A percentile compares a stretch with the other conserved stretches of the same genome.
Evolutionary conservation across 2,113 vertebrate species (phyloP).

Genomic region (Anhinga anhinga): DNA sequence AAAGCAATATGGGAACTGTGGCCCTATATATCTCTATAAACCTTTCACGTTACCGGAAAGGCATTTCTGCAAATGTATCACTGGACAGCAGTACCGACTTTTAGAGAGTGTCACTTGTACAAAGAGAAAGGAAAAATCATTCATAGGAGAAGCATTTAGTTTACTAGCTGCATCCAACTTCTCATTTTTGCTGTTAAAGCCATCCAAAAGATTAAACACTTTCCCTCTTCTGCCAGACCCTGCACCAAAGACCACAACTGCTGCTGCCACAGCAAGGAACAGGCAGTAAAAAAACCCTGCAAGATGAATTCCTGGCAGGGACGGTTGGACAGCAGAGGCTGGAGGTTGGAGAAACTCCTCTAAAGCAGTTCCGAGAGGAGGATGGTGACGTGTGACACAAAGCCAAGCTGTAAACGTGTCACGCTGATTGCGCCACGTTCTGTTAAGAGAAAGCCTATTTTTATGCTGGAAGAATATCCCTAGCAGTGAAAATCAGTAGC

Average conservation of each 20-base stretch:
- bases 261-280: background rate
- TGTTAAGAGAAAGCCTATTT: background rate
- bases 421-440: background rate
- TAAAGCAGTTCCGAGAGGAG: background rate
- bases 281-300: background rate
- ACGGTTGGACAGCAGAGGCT: fast-evolving
- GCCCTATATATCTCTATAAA: background rate
- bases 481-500: background rate
- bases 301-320: background rate
- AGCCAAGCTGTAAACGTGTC: fast-evolving
- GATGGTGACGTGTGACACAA: background rate
- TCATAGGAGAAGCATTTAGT: background rate
- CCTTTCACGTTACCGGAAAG: background rate
- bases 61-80: fast-evolving
- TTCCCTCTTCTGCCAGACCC: background rate
- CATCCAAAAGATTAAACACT: background rate
- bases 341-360: background rate
- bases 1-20: background rate
- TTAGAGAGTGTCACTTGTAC: background rate
- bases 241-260: background rate
- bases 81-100: background rate
- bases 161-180: background rate
- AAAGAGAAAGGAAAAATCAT: background rate
- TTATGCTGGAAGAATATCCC: background rate
- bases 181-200: background rate